Percentiles rank a stretch among this genome's conserved stretches.
Conservation (phyloP, 2,888 invertebrate species). For the Dinocampus coccinellae region DNA sequence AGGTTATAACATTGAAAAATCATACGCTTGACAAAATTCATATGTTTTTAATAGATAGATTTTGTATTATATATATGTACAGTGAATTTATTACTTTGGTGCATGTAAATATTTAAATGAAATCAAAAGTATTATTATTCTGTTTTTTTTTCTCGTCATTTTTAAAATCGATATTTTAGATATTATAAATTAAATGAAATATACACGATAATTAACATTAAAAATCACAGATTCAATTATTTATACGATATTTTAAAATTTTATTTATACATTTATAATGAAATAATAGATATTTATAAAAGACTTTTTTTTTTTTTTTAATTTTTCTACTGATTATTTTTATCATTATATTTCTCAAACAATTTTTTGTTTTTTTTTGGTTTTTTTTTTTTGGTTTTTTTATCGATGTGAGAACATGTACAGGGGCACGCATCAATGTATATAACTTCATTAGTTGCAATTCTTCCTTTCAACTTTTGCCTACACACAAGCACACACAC, state of each 20-base stretch:
- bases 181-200: too few species aligned
- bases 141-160: too few species aligned
- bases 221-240: too few species aligned
- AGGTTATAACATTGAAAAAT: constrained; percentile 13
- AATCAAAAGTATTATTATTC: too few species aligned
- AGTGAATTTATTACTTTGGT: too few species aligned
- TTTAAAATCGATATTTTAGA: too few species aligned
- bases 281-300: background rate
- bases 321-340: too few species aligned
- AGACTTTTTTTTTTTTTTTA: background rate
- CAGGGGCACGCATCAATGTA: background rate
- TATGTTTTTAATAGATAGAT: too few species aligned
- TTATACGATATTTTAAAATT: background rate
- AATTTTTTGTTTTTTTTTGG: constrained; percentile 5
- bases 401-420: background rate
- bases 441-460: constrained; percentile 11
- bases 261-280: background rate
- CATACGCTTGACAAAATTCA: constrained; percentile 15
- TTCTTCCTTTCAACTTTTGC: constrained; percentile 5
- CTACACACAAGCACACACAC: background rate
- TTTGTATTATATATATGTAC: too few species aligned
- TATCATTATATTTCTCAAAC: too few species aligned
- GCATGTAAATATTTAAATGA: background rate
- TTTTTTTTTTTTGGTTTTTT: constrained; percentile 7
- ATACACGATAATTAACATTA: too few species aligned